Evolutionary conservation across 2,888 invertebrate species (phyloP).

Genomic region (Rhynchonema sp.): DNA sequence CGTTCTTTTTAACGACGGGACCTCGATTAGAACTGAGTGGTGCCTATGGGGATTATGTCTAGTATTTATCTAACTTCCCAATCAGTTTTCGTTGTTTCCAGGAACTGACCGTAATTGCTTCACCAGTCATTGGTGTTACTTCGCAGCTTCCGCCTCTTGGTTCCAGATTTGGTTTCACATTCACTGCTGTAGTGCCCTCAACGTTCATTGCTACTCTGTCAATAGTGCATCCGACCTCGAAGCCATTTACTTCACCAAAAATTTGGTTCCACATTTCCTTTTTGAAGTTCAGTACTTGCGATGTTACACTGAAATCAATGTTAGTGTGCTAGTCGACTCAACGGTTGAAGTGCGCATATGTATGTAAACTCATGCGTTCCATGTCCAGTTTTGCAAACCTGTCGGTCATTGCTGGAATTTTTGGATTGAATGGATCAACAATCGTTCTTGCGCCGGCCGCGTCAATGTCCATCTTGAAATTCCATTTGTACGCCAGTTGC

Average conservation of each 20-base stretch:
- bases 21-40: too few relatives aligned
- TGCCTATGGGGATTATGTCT: too few relatives aligned
- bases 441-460: too few relatives aligned
- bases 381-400: too few relatives aligned
- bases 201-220: not conserved
- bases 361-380: too few relatives aligned
- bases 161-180: not conserved
- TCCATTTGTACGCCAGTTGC: not conserved
- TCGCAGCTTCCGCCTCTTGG: not conserved
- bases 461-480: not conserved
- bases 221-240: not conserved
- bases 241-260: not conserved
- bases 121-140: not conserved
- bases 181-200: not conserved
- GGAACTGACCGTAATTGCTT: not conserved
- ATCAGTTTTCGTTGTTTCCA: too few relatives aligned
- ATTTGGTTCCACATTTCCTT: not conserved
- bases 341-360: too few relatives aligned
- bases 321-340: not conserved
- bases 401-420: too few relatives aligned
- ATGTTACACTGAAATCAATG: not conserved
- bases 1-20: too few relatives aligned
- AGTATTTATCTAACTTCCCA: too few relatives aligned
- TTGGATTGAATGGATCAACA: too few relatives aligned
- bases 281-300: not conserved